Evolutionary conservation across 2,113 vertebrate genomes (phyloP).

Genomic region (Thunnus maccoyii): DNA sequence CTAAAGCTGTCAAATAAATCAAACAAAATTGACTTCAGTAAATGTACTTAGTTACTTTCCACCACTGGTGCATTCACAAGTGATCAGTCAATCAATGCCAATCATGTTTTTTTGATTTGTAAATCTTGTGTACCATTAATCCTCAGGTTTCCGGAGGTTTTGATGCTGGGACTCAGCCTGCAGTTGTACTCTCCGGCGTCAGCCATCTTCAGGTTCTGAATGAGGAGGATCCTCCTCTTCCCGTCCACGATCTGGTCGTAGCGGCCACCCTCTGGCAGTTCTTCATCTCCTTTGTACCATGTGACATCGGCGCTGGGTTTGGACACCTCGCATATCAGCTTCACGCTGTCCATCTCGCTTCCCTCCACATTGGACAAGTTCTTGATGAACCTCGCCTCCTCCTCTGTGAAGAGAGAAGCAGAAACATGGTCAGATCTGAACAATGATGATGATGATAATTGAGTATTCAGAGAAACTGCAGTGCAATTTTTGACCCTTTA

Average conservation of each 20-base stretch:
- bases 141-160: conserved; percentile 90
- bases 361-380: conserved; percentile 94
- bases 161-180: conserved; percentile 87
- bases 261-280: conserved; percentile 93
- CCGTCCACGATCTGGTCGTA: conserved; percentile 93
- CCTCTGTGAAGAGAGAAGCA: conserved; percentile 84
- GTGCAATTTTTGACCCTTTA: not conserved
- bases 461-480: too few relatives aligned
- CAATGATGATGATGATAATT: too few relatives aligned
- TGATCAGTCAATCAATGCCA: too few relatives aligned
- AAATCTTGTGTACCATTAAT: conserved; percentile 87
- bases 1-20: too few relatives aligned
- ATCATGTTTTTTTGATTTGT: too few relatives aligned
- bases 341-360: conserved; percentile 94
- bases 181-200: conserved; percentile 93
- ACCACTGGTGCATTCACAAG: too few relatives aligned
- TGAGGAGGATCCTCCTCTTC: conserved; percentile 93
- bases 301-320: conserved; percentile 93
- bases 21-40: too few relatives aligned
- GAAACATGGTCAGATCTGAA: not conserved
- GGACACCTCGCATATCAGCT: conserved; percentile 95
- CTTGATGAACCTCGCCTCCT: conserved; percentile 95
- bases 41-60: too few relatives aligned
- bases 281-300: conserved; percentile 93
- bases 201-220: conserved; percentile 89